Evolutionary conservation across 1,140 invertebrate genomes (phyloP).

Genomic region (Colletes latitarsis): DNA sequence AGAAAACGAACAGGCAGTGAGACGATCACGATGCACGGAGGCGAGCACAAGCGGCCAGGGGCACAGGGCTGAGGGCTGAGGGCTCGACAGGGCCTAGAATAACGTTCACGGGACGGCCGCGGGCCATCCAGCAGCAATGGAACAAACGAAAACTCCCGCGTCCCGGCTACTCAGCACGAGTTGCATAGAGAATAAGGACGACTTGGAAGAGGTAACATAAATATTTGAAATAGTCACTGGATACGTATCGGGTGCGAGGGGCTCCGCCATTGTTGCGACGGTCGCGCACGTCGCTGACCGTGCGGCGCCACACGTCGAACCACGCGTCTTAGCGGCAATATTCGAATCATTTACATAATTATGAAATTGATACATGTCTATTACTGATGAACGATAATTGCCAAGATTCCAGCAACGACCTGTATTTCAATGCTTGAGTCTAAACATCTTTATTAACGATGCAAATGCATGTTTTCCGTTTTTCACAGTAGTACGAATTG

Average conservation of each 20-base stretch:
- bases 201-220: constrained; percentile 89
- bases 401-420: not conserved
- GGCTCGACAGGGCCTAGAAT: constrained; percentile 70
- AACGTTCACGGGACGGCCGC: constrained; percentile 60
- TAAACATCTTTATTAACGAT: not conserved
- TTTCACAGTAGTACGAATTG: not conserved
- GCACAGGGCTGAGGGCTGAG: constrained; percentile 77
- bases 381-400: not conserved
- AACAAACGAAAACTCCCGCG: constrained; percentile 71
- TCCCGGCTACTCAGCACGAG: constrained; percentile 83
- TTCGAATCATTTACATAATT: constrained; percentile 57
- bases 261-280: constrained; percentile 77
- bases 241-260: constrained; percentile 76
- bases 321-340: constrained; percentile 69
- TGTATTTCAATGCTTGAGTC: not conserved
- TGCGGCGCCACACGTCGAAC: constrained; percentile 69
- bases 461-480: not conserved
- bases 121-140: constrained; percentile 70
- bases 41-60: constrained; percentile 78
- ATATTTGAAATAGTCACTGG: constrained; percentile 75
- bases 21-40: constrained; percentile 79
- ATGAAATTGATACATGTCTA: not conserved
- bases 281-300: constrained; percentile 70
- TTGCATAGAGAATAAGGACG: constrained; percentile 90
- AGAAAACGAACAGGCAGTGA: constrained; percentile 66